Evolutionary conservation across 2,797 vertebrate species (phyloP).

Genomic region (Distichodus sexfasciatus): DNA sequence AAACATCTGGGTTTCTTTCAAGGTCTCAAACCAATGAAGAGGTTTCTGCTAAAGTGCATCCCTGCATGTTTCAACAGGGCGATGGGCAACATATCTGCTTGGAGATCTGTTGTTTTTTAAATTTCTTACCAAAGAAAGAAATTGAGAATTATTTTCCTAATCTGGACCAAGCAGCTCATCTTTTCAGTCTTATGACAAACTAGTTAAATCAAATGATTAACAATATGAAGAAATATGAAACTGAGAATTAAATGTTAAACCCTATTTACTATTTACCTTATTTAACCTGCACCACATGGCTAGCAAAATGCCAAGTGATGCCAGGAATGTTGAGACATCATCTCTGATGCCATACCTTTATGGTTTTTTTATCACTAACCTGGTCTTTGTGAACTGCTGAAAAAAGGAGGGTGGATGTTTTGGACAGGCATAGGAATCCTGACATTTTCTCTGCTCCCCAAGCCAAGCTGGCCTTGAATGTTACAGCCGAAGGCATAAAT

Average conservation of each 20-base stretch:
- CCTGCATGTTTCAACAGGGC: too few species aligned
- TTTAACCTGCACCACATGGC: too few species aligned
- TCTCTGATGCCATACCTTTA: neutral
- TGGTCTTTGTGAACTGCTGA: constrained; percentile 67
- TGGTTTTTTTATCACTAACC: constrained; percentile 60
- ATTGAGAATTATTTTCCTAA: neutral
- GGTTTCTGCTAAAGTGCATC: too few species aligned
- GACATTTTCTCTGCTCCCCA: constrained; percentile 78
- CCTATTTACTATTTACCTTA: too few species aligned
- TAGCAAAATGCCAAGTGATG: too few species aligned
- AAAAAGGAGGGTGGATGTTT: constrained; percentile 74
- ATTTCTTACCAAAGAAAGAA: too few species aligned
- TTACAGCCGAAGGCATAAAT: constrained; percentile 96
- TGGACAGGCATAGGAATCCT: constrained; percentile 86
- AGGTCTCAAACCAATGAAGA: too few species aligned
- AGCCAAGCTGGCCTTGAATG: constrained; percentile 88
- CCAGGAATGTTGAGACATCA: too few species aligned
- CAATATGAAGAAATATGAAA: neutral
- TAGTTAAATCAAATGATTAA: neutral
- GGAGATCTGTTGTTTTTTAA: too few species aligned
- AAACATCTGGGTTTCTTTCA: too few species aligned
- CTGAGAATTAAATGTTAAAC: neutral
- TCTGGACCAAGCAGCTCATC: neutral
- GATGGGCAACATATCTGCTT: too few species aligned
- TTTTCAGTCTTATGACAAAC: neutral